A percentile compares a stretch with the other conserved stretches of the same genome.
Evolutionary conservation across 2,113 vertebrate genomes (phyloP).

Genomic region (Pyrgilauda ruficollis): DNA sequence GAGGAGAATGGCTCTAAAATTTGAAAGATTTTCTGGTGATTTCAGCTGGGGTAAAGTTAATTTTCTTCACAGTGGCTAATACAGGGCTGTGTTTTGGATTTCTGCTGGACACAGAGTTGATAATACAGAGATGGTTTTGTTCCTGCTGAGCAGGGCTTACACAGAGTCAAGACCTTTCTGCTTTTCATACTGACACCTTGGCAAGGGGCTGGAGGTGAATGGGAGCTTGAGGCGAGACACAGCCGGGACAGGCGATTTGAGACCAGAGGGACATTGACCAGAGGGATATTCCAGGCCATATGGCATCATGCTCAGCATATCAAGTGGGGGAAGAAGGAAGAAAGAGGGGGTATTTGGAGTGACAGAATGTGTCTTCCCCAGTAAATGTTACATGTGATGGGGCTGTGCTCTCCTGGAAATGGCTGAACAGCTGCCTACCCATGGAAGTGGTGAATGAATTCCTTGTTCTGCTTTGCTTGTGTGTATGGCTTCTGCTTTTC

Average conservation of each 20-base stretch:
- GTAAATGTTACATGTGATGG: background rate
- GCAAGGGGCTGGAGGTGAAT: background rate
- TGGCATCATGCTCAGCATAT: background rate
- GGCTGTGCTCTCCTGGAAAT: background rate
- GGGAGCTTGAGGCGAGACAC: background rate
- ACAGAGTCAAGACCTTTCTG: background rate
- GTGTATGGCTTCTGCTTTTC: background rate
- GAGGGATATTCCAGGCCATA: background rate
- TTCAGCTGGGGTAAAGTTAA: background rate
- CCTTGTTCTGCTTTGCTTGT: background rate
- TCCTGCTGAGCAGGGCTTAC: background rate
- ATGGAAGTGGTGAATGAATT: background rate
- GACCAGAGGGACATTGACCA: background rate
- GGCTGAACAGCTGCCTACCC: background rate
- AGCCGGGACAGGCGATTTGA: fast-evolving
- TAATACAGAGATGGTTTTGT: background rate
- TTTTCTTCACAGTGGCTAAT: background rate
- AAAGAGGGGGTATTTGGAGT: background rate
- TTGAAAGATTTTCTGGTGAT: background rate
- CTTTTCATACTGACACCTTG: fast-evolving
- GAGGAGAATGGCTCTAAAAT: background rate
- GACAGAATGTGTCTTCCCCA: background rate
- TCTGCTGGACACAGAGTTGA: background rate
- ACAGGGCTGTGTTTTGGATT: background rate
- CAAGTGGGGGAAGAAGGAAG: background rate